A percentile compares a stretch with the other conserved stretches of the same genome.
Conservation (phyloP, 2,797 vertebrate species). For the Lacerta agilis region DNA sequence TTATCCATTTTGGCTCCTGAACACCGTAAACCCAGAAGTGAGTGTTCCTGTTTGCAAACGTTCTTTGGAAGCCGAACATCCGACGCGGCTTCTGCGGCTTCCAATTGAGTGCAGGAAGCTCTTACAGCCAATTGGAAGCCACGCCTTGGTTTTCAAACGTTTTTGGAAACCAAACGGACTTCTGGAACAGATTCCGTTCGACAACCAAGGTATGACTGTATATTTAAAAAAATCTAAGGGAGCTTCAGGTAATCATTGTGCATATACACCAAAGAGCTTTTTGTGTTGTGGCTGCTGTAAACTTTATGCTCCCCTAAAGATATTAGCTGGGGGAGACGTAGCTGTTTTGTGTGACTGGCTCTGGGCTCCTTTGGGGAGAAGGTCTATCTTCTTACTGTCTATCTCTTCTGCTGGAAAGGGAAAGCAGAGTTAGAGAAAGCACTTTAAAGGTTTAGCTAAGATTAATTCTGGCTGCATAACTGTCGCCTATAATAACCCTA, state of each 20-base stretch:
- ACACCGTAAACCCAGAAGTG: too few relatives aligned
- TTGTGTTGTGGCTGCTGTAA: constrained; percentile 3
- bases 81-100: too few relatives aligned
- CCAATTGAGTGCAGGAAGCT: too few relatives aligned
- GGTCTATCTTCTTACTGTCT: constrained; percentile 47
- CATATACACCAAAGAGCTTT: background rate
- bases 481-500: constrained; percentile 74
- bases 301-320: background rate
- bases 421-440: constrained; percentile 66
- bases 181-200: too few relatives aligned
- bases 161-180: too few relatives aligned
- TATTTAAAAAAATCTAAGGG: background rate
- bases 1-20: too few relatives aligned
- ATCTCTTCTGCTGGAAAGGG: constrained; percentile 60
- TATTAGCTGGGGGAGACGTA: constrained; percentile 27
- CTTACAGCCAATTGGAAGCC: too few relatives aligned
- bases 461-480: constrained; percentile 75
- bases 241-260: background rate
- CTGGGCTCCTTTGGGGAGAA: constrained; percentile 36
- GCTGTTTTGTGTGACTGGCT: constrained; percentile 57
- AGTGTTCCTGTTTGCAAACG: too few relatives aligned
- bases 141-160: too few relatives aligned
- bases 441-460: constrained; percentile 70
- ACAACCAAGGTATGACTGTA: background rate
- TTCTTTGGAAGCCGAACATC: too few relatives aligned